Conservation (phyloP, 2,797 vertebrate genomes). For the Anabacerthia variegaticeps region DNA sequence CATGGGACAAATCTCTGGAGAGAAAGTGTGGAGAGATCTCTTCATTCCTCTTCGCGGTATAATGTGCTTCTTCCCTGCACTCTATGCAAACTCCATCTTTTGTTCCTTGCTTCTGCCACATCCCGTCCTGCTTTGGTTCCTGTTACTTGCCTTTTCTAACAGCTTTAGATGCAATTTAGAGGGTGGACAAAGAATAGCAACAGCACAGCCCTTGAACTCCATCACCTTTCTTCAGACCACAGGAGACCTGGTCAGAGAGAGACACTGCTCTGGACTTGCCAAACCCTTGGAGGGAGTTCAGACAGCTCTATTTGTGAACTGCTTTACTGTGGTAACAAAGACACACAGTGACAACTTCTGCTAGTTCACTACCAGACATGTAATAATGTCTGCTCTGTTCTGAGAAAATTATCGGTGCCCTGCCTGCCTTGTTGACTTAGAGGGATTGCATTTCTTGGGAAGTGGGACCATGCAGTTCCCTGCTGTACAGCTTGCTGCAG, state of each 20-base stretch:
- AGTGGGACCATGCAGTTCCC: background rate
- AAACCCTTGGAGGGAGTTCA: background rate
- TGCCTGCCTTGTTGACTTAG: slow-evolving; percentile 37
- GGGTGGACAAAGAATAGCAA: background rate
- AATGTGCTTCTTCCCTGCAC: background rate
- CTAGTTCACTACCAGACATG: background rate
- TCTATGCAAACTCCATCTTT: background rate
- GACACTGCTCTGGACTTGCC: background rate
- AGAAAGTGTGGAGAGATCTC: background rate
- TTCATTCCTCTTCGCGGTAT: background rate
- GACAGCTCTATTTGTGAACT: background rate
- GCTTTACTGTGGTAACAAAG: background rate
- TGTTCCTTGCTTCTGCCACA: background rate
- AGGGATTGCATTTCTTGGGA: slow-evolving; percentile 20
- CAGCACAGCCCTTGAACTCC: background rate
- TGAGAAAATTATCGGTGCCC: slow-evolving; percentile 1
- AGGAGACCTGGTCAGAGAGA: background rate
- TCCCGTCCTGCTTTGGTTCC: background rate
- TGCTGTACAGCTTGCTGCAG: background rate
- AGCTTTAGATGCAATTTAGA: background rate
- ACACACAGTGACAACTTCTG: background rate
- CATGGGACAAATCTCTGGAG: background rate
- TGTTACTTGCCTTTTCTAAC: background rate
- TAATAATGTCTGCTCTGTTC: slow-evolving; percentile 26
- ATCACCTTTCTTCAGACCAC: background rate